Percentiles rank a stretch among this genome's conserved stretches.
Conservation (phyloP, 2,113 vertebrate species). For the Argyrosomus japonicus region DNA sequence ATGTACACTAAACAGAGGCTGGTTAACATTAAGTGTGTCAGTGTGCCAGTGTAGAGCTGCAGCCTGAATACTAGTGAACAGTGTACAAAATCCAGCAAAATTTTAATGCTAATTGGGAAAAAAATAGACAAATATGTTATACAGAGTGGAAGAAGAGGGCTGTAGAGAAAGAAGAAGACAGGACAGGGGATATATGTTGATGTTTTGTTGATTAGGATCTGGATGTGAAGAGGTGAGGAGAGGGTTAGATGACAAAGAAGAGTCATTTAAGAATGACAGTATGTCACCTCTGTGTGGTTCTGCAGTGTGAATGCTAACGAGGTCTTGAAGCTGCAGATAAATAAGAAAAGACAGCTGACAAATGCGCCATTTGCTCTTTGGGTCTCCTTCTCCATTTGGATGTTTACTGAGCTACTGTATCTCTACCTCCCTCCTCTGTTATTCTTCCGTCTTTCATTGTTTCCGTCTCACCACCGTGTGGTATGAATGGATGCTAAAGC, state of each 20-base stretch:
- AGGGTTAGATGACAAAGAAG: constrained; percentile 1
- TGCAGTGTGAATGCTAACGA: constrained; percentile 55
- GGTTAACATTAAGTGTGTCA: constrained; percentile 30
- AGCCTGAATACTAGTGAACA: constrained; percentile 24
- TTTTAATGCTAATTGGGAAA: neutral
- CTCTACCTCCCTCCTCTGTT: constrained; percentile 4
- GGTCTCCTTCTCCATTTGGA: constrained; percentile 19
- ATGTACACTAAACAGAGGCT: neutral
- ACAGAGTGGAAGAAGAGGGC: neutral
- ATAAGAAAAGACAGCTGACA: constrained; percentile 46
- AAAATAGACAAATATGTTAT: neutral
- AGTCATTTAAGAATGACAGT: constrained; percentile 17
- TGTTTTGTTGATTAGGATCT: neutral
- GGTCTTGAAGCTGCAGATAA: constrained; percentile 38
- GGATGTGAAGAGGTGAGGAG: neutral
- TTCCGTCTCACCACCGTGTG: constrained; percentile 19
- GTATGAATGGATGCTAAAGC: constrained; percentile 31
- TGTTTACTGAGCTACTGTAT: constrained; percentile 1
- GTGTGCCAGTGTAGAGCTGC: constrained; percentile 28
- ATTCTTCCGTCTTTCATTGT: neutral
- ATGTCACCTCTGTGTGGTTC: constrained; percentile 39
- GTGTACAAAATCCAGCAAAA: neutral
- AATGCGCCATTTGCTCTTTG: constrained; percentile 13
- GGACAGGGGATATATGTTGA: neutral
- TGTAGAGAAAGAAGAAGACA: neutral